Conservation (phyloP, 2,113 vertebrate genomes). For the Phylloscopus trochiloides region DNA sequence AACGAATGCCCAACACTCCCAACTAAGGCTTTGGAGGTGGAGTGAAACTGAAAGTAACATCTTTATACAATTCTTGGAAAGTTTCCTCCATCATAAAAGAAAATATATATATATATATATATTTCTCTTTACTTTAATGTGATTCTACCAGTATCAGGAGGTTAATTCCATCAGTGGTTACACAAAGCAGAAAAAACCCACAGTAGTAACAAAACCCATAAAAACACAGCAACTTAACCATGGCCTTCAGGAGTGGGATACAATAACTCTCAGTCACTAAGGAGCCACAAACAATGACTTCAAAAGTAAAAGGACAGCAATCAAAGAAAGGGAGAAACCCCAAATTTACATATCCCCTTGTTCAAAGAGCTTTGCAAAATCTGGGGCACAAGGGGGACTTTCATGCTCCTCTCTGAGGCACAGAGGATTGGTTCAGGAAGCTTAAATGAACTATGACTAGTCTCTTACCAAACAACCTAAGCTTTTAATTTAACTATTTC, state of each 20-base stretch:
- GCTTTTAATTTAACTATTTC: neutral
- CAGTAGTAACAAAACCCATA: neutral
- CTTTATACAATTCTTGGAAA: neutral
- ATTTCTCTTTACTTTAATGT: neutral
- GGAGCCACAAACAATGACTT: neutral
- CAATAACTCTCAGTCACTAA: neutral
- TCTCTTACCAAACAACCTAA: neutral
- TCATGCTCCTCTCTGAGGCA: neutral
- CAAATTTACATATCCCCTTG: neutral
- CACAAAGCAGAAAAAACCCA: neutral
- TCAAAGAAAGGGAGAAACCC: neutral
- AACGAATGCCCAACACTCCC: fast-evolving
- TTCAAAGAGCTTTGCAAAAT: constrained; percentile 35
- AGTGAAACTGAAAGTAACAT: neutral
- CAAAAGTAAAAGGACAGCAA: neutral
- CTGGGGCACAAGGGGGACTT: neutral
- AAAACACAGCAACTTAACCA: neutral
- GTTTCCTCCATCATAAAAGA: neutral
- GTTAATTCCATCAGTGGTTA: neutral
- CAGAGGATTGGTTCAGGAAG: neutral
- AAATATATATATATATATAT: too few species aligned
- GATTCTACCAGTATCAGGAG: neutral
- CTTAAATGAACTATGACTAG: neutral
- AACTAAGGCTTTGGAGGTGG: neutral
- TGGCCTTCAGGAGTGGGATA: neutral